Base-by-base conservation (phyloP, 2,113 vertebrate species). In the Hystrix brachyura region DNA sequence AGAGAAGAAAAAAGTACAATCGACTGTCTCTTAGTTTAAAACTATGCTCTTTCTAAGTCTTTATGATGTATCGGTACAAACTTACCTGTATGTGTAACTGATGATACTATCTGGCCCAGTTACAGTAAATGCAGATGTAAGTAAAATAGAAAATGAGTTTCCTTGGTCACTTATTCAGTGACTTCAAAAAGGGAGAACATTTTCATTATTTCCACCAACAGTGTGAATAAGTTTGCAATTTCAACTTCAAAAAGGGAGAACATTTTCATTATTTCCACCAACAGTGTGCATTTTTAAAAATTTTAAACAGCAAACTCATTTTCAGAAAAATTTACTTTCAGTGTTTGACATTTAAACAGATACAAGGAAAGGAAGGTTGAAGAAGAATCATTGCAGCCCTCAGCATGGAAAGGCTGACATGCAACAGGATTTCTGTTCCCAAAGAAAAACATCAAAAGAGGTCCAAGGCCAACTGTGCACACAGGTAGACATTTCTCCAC, bases 361-460 rank as follows among this genome's bases (percentile, higher is more conserved):
- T 65, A 0, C 27, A 27, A 25, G 11, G 19, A 55, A 95, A 43
- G 60, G 13, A 18, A 3, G 0, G n/a, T 65, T 38, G 43, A 62
- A 67, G 69, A 23, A 23, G 65, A 94, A 80, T 64, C 27, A 25
- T 13, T 34, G 17, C 2, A 57, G 19, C 7, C 11, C 4, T 71
- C 38, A 29, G 13, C 11, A 38, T 7, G 23, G 21, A 84, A 38
- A 84, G 25, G 38, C 53, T 76, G 38, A 18, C 34, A 53, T 60
- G 7, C 29, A 53, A 71, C 43, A 90, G 14, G 18, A 69, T 38
- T 53, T 72, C 72, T 48, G 17, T 71, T 71, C 27, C 69, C 32
- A 60, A 62, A 83, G 34, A 92, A 29, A 14, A 32, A n/a, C 74
- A 91, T 88, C 65, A 80, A 72, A 97, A 85, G 80, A 74, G 29